Base-by-base conservation (phyloP, 2,797 vertebrate genomes). In the Poecile montanus region DNA sequence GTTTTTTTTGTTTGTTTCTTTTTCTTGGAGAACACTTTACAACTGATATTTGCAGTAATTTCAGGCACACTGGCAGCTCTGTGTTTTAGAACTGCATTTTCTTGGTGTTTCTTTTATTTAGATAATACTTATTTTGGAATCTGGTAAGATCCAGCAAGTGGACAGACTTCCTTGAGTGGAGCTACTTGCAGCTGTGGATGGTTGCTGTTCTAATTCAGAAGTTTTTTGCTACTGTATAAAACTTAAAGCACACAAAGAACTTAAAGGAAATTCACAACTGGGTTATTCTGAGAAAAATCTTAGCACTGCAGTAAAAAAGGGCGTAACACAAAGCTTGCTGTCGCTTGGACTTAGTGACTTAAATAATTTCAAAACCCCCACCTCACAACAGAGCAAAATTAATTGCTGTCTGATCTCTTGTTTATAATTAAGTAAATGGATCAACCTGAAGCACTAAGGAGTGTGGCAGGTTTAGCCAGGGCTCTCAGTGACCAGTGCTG, bases 301-400 rank as follows among this genome's bases (percentile, higher is more conserved):
- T 32, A 23, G 50, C 56, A 2, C 44, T 57, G 67, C 25, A 32
- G 47, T 11, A 76, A 58, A 23, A 42, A 17, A 80, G 16, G 16
- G 3, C 5, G 20, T 2, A 48, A 13, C 13, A 48, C 30, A 20
- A 77, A 62, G 19, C 27, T 56, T 67, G 71, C 60, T 83, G 20
- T 60, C 51, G 16, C 21, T 85, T 62, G 62, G 23, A 23, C 18
- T 73, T 76, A 11, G 21, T 44, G 2, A 29, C 51, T 65, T 34
- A 2, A 38, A 27, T 6, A 73, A 40, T 8, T 22, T 6, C 40
- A 45, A 32, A 36, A 1, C 1, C 1, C 10, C 29, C 29, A 20
- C 7, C 20, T 32, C 60, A 30, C 40, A 56, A 11, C 22, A 22
- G 56, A 86, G 48, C 53, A 65, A 60, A 67, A 71, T 30, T 5